These are phyloP conservation scores for Urocyon cinereoargenteus DNA, from an alignment of 2,797 vertebrate genomes.

Conservation along the genomic window DNA sequence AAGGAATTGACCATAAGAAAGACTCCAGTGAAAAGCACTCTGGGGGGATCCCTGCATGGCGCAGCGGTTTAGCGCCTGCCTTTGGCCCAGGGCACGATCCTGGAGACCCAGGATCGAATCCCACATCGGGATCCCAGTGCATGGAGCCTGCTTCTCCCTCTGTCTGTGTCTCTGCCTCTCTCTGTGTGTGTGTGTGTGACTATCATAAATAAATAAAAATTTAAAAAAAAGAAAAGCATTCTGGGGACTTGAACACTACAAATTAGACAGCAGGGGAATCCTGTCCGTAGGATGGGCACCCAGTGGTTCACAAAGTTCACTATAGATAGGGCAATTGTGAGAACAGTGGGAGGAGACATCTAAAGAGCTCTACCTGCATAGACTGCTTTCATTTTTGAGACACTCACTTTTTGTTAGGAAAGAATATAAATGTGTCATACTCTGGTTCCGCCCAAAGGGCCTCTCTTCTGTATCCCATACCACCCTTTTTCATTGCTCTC, in stretches of 20 bases:
- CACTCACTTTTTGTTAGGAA: not conserved
- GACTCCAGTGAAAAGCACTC: not conserved
- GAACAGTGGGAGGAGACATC: not conserved
- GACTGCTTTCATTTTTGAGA: not conserved
- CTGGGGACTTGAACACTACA: not conserved
- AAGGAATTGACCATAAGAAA: conserved; percentile 22
- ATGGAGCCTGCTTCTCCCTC: no score
- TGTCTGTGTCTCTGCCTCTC: no score
- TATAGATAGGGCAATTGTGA: not conserved
- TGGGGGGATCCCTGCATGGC: no score
- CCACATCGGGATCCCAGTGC: no score
- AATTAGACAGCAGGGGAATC: not conserved
- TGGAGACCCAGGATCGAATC: no score
- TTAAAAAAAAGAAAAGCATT: not conserved
- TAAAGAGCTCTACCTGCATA: not conserved
- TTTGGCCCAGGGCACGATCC: no score
- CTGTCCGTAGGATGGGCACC: not conserved
- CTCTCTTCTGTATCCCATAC: not conserved
- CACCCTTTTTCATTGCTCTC: not conserved
- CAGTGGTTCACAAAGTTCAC: not conserved
- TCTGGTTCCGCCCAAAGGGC: not conserved
- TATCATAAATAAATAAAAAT: no score
- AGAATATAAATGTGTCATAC: not conserved
- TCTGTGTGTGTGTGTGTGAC: no score
- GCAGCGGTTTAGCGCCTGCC: no score